phyloP scores from a whole-genome alignment of 2,797 vertebrate genomes.

The Helicolenus hilgendorfi region DNA sequence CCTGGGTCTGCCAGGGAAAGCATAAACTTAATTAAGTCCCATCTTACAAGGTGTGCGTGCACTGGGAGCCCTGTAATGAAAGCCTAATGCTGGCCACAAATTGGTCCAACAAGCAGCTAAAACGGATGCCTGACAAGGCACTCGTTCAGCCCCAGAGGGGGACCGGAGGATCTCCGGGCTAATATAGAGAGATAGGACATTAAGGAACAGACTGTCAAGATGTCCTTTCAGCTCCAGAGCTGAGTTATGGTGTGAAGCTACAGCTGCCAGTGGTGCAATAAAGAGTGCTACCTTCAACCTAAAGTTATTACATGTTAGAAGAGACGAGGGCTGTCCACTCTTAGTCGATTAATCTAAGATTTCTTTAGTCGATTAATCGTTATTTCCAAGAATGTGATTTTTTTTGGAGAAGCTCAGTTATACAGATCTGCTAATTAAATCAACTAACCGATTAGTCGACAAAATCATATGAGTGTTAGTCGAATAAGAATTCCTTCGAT shows the following conservation, averaged over 20 bases:
- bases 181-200: slow-evolving; percentile 52
- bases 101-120: slow-evolving; percentile 81
- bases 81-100: slow-evolving; percentile 82
- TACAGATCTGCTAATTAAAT: too few relatives aligned
- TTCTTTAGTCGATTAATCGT: too few relatives aligned
- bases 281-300: background rate
- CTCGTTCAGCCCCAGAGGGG: slow-evolving; percentile 28
- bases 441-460: too few relatives aligned
- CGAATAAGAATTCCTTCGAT: too few relatives aligned
- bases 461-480: too few relatives aligned
- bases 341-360: too few relatives aligned
- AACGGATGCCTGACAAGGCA: slow-evolving; percentile 73
- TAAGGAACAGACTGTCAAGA: slow-evolving; percentile 14
- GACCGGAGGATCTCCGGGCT: slow-evolving; percentile 14
- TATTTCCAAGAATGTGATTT: too few relatives aligned
- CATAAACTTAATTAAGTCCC: slow-evolving; percentile 90
- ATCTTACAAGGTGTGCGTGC: slow-evolving; percentile 86
- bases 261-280: background rate
- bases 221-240: background rate
- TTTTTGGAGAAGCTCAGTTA: too few relatives aligned
- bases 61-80: slow-evolving; percentile 79
- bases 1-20: slow-evolving; percentile 84
- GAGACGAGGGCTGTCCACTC: too few relatives aligned
- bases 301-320: background rate
- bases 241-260: background rate